Evolutionary conservation across 2,797 vertebrate species (phyloP), one percentile per base, ranked within the genome.

Genomic region (Arnoldichthys spilopterus): DNA sequence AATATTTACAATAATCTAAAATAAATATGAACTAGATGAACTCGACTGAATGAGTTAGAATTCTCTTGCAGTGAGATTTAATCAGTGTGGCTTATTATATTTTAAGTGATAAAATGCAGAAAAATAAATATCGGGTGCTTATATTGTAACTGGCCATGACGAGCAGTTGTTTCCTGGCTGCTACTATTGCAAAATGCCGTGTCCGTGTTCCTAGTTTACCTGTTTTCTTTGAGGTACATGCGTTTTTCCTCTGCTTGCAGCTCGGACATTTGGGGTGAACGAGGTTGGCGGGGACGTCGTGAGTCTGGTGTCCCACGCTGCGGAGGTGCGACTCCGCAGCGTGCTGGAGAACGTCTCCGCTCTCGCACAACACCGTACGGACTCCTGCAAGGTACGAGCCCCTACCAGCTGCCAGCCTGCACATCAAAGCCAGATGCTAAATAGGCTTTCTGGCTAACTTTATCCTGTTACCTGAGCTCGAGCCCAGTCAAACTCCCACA

Each of bases 241-340:
- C 20, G 20, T 22, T 11, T 53, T 16, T 67, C n/a, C 26, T 74
- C 30, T 77, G 26, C 3, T 72, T 78, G 1, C 88, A 99, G 98
- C 96, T 73, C 96, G 95, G 89, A 96, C 92, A 84, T 97, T 96
- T 2, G 97, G 96, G 43, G 92, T 98, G 85, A 93, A 93, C 2
- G 96, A 98, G 84, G 86, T 98, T 80, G 94, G 96, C 70, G 91
- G 94, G 1, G 96, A 98, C 9, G 96, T 98, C 77, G 94, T 97
- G 87, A 96, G 93, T 83, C 97, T 94, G 0, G 96, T 99, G 74
- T 97, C 98, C 3, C 95, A 97, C 0, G 97, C 96, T 40, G 94
- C 96, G 0, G 96, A 98, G 84, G 94, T 95, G 75, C 91, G 97
- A 74, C 91, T 99, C 79, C 95, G 94, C 85, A 95, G 93, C 90